phyloP scores from a whole-genome alignment of 2,113 vertebrate genomes.

The Oceanodroma tethys region DNA sequence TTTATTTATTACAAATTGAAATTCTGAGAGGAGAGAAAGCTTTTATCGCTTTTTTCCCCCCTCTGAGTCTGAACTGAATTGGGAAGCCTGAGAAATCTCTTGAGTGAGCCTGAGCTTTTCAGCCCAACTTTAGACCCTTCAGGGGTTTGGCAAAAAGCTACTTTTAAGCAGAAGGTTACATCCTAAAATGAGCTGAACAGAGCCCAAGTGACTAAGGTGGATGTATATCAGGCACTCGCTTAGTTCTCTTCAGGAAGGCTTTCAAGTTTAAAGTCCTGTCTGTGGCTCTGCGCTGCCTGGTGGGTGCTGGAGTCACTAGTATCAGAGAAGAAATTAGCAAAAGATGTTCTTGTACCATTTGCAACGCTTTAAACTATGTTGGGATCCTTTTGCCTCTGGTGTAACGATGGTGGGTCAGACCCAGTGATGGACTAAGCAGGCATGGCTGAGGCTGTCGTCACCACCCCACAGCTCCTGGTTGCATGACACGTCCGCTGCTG shows the following conservation, averaged over 20 bases:
- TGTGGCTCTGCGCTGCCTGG: not conserved
- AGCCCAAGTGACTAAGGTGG: not conserved
- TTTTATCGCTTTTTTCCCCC: not conserved
- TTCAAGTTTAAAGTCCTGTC: not conserved
- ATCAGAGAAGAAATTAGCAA: not conserved
- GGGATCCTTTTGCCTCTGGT: not conserved
- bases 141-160: conserved; percentile 21
- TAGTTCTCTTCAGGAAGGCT: not conserved
- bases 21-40: not conserved
- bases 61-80: not conserved
- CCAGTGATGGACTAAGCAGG: not conserved
- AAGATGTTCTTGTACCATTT: not conserved
- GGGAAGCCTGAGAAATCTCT: conserved; percentile 8
- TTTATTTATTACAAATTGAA: conserved; percentile 56
- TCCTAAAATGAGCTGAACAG: conserved; percentile 29
- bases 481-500: not conserved
- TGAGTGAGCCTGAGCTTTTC: conserved; percentile 10
- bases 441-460: not conserved
- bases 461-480: not conserved
- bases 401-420: not conserved
- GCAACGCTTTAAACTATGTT: not conserved
- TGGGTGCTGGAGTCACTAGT: not conserved
- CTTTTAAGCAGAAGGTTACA: conserved; percentile 1
- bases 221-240: not conserved
- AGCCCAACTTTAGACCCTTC: not conserved